Base-by-base conservation (phyloP, 2,797 vertebrate genomes). In the Triplophysa yarkandensis region DNA sequence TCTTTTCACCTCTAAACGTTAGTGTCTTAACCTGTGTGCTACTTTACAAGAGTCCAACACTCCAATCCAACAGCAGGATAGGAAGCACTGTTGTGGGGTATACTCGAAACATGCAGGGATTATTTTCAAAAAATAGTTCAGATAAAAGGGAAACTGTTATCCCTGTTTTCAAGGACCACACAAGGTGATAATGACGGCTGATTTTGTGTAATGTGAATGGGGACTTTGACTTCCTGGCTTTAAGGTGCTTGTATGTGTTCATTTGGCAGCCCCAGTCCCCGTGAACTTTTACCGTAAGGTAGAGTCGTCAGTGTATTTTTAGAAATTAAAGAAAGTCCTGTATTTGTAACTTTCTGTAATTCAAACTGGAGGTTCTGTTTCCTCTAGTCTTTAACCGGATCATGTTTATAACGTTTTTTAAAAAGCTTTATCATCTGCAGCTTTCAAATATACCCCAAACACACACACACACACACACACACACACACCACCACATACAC, bases 361-460 rank as follows among this genome's bases (percentile, higher is more conserved):
- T 39, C 36, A 39, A 39, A 39, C 61, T 43, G 39, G 7, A 43
- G 36, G 11, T 34, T 21, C 5, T 8, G 9, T 32, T n/a, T 30
- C 46, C 23, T 70, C 13, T 60, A 23, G 2, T 19, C 21, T 13
- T 43, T 60, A 7, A 60, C 6, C 14, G 7, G 55, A 46, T 60
- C 21, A 25, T 6, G 28, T 50, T 17, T 34, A 67, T 25, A 8
- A 48, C 21, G n/a, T 5, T 14, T 43, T 27, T 61, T 36, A 23
- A 39, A 16, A 39, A 8, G 13, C 4, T 1, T 11, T 16, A 13
- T 70, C 28, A 32, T 77, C 55, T 58, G 63, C 50, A 64, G 16
- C 21, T 76, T 79, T 76, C 65, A 71, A 55, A 66, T 76, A 55
- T 71, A 76, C 77, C 68, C 68, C 61, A 55, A n/a, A 25, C 43